Evolutionary conservation across 1,140 invertebrate species (phyloP).

Genomic region (Pseudomyrmex sp.): DNA sequence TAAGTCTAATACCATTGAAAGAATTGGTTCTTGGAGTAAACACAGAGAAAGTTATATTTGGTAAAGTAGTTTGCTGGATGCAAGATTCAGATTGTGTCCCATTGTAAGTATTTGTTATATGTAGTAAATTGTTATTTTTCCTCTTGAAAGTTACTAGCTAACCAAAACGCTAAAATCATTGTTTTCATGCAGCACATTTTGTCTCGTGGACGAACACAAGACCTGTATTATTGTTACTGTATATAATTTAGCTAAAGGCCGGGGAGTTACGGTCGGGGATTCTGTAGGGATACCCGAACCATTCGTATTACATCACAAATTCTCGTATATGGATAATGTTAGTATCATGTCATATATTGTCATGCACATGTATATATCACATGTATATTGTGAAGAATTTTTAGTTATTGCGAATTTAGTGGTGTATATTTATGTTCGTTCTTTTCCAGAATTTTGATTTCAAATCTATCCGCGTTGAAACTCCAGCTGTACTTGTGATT

Average conservation of each 20-base stretch:
- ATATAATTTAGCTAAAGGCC: slow-evolving; percentile 93
- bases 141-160: slow-evolving; percentile 11
- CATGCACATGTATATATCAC: not conserved
- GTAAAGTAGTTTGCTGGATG: slow-evolving; percentile 93
- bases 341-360: slow-evolving; percentile 67
- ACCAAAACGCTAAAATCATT: slow-evolving; percentile 42
- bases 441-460: slow-evolving; percentile 89
- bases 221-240: slow-evolving; percentile 91
- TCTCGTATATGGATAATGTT: slow-evolving; percentile 88
- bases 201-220: slow-evolving; percentile 90
- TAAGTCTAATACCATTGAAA: slow-evolving; percentile 84
- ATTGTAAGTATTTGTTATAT: slow-evolving; percentile 87
- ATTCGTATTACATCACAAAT: slow-evolving; percentile 87
- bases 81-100: slow-evolving; percentile 91
- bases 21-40: slow-evolving; percentile 87
- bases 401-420: too few relatives aligned
- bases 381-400: slow-evolving; percentile 19
- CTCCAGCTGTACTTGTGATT: slow-evolving; percentile 90
- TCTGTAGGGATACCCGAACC: slow-evolving; percentile 93
- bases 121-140: not conserved
- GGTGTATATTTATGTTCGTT: slow-evolving; percentile 68
- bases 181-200: slow-evolving; percentile 90
- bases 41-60: slow-evolving; percentile 89
- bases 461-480: slow-evolving; percentile 90
- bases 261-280: slow-evolving; percentile 94